Conservation (phyloP, 2,113 vertebrate genomes). For the Campylomormyrus tamandua region DNA sequence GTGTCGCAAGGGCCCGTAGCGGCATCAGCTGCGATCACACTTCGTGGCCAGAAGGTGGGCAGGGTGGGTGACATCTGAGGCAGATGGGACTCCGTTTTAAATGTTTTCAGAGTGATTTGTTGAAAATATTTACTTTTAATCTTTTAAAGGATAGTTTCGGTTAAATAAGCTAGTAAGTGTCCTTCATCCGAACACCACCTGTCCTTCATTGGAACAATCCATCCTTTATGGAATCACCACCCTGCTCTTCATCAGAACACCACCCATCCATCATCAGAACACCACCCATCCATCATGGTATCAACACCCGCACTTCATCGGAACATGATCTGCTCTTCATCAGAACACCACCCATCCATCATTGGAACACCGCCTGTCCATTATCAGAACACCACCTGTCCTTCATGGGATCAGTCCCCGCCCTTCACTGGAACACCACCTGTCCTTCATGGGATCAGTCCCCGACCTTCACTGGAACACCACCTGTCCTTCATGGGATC, state of each 20-base stretch:
- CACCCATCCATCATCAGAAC: not conserved
- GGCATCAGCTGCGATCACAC: not conserved
- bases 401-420: not conserved
- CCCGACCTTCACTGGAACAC: not conserved
- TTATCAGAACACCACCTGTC: not conserved
- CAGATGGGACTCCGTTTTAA: not conserved
- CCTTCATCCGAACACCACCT: not conserved
- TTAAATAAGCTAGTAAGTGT: not conserved
- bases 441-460: not conserved
- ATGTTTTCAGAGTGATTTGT: not conserved
- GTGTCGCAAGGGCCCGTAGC: not conserved
- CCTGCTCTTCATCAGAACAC: not conserved
- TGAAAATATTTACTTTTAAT: not conserved
- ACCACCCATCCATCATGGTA: not conserved
- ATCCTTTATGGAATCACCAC: not conserved
- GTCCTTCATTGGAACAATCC: not conserved
- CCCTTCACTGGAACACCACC: not conserved
- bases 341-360: not conserved
- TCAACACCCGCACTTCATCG: not conserved
- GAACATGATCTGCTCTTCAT: not conserved
- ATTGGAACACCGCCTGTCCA: not conserved
- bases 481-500: not conserved
- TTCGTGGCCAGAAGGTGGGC: not conserved
- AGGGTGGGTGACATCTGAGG: not conserved
- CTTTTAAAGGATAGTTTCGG: not conserved